Conservation (phyloP, 2,113 vertebrate species). For the Polypterus bichir region DNA sequence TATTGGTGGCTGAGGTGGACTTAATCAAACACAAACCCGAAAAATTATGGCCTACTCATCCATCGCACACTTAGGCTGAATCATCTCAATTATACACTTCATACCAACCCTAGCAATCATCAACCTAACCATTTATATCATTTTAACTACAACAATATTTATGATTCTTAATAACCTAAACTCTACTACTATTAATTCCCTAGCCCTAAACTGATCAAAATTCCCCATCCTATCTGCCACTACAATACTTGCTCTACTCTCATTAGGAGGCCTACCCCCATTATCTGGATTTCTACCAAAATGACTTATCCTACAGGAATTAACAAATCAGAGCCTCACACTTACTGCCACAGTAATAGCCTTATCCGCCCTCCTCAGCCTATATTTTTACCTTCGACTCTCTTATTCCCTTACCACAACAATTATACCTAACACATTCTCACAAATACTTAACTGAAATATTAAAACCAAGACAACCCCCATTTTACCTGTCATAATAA, state of each 20-base stretch:
- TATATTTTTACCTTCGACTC: constrained; percentile 23
- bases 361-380: constrained; percentile 15
- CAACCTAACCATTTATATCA: neutral
- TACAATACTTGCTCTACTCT: neutral
- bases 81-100: rapidly evolving
- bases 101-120: neutral
- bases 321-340: constrained; percentile 4
- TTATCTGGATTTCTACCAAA: constrained; percentile 24
- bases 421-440: constrained; percentile 10
- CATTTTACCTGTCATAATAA: too few species aligned
- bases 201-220: constrained; percentile 11
- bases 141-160: constrained; percentile 20
- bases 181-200: constrained; percentile 9
- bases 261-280: constrained; percentile 8
- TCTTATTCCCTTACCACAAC: too few species aligned
- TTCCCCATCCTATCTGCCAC: neutral
- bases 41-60: constrained; percentile 35
- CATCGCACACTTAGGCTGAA: constrained; percentile 24
- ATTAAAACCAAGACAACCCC: too few species aligned
- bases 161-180: neutral
- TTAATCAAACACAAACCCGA: constrained; percentile 31
- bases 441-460: rapidly evolving
- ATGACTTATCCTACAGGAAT: constrained; percentile 26
- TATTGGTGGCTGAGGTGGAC: rapidly evolving
- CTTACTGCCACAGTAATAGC: neutral